phyloP scores from a whole-genome alignment of 2,113 vertebrate species.

The Paralichthys olivaceus region DNA sequence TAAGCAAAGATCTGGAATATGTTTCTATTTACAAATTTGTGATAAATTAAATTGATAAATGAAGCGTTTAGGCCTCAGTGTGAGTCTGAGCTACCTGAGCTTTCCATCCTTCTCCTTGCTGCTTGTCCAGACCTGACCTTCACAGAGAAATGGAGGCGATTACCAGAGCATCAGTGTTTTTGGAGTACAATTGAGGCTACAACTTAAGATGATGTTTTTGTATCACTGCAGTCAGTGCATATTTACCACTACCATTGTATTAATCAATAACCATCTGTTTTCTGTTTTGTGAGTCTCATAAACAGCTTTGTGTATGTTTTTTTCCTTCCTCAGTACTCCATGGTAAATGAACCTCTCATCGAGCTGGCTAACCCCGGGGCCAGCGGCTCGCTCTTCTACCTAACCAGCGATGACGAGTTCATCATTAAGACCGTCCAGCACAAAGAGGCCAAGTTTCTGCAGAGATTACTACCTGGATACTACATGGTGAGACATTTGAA shows the following conservation, averaged over 20 bases:
- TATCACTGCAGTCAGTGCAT: no score
- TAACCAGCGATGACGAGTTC: slow-evolving; percentile 97
- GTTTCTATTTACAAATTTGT: not conserved
- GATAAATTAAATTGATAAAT: no score
- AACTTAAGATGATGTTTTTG: no score
- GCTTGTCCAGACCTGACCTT: not conserved
- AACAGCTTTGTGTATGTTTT: slow-evolving; percentile 32
- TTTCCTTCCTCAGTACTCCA: slow-evolving; percentile 87
- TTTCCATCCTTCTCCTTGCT: not conserved
- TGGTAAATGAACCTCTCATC: slow-evolving; percentile 95
- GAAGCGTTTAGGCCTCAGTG: not conserved
- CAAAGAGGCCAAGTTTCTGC: slow-evolving; percentile 98
- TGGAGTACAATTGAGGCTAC: no score
- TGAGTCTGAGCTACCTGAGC: no score
- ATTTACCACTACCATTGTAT: no score
- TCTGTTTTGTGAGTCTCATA: not conserved
- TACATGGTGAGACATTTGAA: slow-evolving; percentile 89
- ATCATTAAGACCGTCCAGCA: slow-evolving; percentile 99
- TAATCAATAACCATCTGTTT: no score
- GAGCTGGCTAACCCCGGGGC: slow-evolving; percentile 96
- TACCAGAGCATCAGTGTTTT: not conserved
- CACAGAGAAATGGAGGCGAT: not conserved
- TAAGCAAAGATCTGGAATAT: no score
- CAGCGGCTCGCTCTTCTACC: slow-evolving; percentile 96
- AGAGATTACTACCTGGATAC: slow-evolving; percentile 95